These are phyloP conservation scores for Syngnathus rostellatus DNA, from an alignment of 2,797 vertebrate genomes.

Conservation along the genomic window DNA sequence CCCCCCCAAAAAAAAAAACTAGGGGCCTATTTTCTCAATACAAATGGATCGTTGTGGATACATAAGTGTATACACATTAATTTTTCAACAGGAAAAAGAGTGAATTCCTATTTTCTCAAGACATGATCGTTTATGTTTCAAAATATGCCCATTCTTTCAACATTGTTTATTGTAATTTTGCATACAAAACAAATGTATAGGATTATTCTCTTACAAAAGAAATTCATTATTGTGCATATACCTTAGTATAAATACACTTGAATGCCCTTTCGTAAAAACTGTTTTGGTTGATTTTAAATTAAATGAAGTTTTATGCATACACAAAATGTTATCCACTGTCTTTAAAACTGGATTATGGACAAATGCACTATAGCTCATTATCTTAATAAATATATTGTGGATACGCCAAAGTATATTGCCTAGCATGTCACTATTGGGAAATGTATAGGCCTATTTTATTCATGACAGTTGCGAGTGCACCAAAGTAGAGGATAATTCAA, in stretches of 20 bases:
- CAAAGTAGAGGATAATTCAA: neutral
- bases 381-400: neutral
- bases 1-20: neutral
- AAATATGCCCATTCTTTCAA: neutral
- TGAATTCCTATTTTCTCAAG: neutral
- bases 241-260: neutral
- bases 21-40: neutral
- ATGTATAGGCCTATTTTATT: neutral
- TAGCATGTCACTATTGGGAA: neutral
- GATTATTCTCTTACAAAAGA: neutral
- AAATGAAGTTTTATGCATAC: conserved; percentile 1
- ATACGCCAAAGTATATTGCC: neutral
- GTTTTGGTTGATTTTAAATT: neutral
- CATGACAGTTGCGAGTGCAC: neutral
- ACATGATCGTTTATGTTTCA: neutral
- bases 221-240: neutral
- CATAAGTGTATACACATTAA: neutral
- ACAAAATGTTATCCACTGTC: neutral
- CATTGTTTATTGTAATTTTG: neutral
- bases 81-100: neutral
- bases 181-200: neutral
- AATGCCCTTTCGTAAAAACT: neutral
- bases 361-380: neutral
- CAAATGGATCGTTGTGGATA: neutral
- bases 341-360: neutral